These are phyloP conservation scores for Geodia barretti DNA, from an alignment of 37 sponge, comb jelly and placozoan species.

Conservation along the genomic window DNA sequence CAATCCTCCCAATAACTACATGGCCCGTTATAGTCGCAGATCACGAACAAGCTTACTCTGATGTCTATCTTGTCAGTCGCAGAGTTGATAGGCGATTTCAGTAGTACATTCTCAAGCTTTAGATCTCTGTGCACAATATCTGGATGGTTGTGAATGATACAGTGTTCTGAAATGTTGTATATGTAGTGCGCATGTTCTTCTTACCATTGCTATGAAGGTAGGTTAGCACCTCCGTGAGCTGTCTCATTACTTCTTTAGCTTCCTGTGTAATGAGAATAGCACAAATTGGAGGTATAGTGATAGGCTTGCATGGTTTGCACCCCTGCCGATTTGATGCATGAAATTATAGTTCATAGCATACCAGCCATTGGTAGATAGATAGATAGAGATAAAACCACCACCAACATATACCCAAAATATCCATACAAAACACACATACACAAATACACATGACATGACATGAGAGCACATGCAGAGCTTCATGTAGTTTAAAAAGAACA, in stretches of 20 bases:
- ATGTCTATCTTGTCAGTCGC: conserved; percentile 23
- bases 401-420: too few relatives aligned
- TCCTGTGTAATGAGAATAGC: conserved; percentile 36
- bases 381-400: too few relatives aligned
- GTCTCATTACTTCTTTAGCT: conserved; percentile 58
- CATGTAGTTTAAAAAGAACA: too few relatives aligned
- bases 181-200: not conserved
- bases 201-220: conserved; percentile 89
- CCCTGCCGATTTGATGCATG: too few relatives aligned
- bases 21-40: too few relatives aligned
- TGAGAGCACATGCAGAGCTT: too few relatives aligned
- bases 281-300: not conserved
- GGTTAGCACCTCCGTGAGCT: conserved; percentile 79
- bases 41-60: conserved; percentile 28
- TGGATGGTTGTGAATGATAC: not conserved
- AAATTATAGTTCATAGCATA: too few relatives aligned
- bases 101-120: conserved; percentile 65
- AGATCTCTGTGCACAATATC: conserved; percentile 79
- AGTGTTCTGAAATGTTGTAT: not conserved
- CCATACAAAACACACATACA: too few relatives aligned
- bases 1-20: too few relatives aligned
- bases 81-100: conserved; percentile 30
- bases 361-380: too few relatives aligned
- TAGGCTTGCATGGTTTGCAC: not conserved
- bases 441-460: not conserved